These are phyloP conservation scores for Argya squamiceps DNA, from an alignment of 2,797 vertebrate species.

Conservation along the genomic window DNA sequence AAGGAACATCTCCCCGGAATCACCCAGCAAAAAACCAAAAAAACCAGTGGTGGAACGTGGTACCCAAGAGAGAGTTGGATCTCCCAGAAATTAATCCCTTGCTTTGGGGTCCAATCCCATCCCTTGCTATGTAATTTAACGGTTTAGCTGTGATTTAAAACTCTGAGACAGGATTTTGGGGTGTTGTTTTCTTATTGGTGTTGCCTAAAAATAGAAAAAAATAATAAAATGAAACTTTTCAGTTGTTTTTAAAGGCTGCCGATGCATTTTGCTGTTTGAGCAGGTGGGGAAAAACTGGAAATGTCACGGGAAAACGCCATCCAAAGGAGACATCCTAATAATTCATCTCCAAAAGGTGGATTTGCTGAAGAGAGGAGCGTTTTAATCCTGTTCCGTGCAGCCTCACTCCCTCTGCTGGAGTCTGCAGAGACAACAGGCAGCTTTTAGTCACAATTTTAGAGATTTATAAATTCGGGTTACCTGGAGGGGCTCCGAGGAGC, in stretches of 20 bases:
- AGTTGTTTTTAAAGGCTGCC: neutral
- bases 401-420: constrained; percentile 58
- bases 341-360: fast-evolving
- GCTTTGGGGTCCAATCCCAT: neutral
- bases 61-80: neutral
- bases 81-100: fast-evolving
- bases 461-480: fast-evolving
- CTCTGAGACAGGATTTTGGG: fast-evolving
- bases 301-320: neutral
- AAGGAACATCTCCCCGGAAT: neutral
- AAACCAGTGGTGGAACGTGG: fast-evolving
- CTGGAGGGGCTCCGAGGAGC: neutral
- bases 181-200: neutral
- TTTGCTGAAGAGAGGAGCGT: neutral
- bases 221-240: fast-evolving
- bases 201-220: neutral
- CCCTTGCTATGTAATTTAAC: fast-evolving
- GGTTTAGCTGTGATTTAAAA: neutral
- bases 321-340: neutral
- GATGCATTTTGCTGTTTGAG: neutral
- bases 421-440: neutral
- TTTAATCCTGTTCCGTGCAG: fast-evolving
- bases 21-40: neutral
- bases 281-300: neutral
- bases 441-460: fast-evolving